Percentiles rank a stretch among this genome's conserved stretches.
These are phyloP conservation scores for Phasia obesa DNA, from an alignment of 2,888 invertebrate genomes.

Conservation along the genomic window DNA sequence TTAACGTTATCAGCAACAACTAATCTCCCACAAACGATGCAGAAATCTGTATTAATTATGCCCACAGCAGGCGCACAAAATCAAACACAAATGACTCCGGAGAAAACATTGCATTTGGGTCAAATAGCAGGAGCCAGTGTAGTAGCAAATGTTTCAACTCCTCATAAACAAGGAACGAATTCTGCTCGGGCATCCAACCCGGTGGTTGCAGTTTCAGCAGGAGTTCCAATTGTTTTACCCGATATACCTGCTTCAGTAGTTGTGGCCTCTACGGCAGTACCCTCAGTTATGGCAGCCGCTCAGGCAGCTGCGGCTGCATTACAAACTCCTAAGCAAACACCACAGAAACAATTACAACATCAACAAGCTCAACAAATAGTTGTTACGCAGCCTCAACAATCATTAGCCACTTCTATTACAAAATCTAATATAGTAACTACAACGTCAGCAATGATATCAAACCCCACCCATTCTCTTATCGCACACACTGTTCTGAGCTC, in stretches of 20 bases:
- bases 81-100: conserved; percentile 11
- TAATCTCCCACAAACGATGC: conserved; percentile 32
- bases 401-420: conserved; percentile 35
- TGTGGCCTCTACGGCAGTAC: conserved; percentile 74
- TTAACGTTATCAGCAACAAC: neutral
- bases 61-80: conserved; percentile 51
- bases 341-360: conserved; percentile 55
- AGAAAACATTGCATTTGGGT: neutral
- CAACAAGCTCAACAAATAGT: conserved; percentile 44
- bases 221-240: conserved; percentile 77
- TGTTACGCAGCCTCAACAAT: conserved; percentile 22
- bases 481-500: conserved; percentile 30
- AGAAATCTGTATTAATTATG: conserved; percentile 56
- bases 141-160: conserved; percentile 30
- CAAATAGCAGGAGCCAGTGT: neutral
- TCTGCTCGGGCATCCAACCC: conserved; percentile 30
- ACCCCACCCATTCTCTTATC: conserved; percentile 51
- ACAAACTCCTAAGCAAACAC: conserved; percentile 70
- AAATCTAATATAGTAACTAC: conserved; percentile 34
- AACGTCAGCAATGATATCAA: conserved; percentile 36
- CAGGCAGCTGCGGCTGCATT: conserved; percentile 73
- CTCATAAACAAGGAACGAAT: conserved; percentile 35
- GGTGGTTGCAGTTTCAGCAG: conserved; percentile 61
- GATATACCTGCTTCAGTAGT: conserved; percentile 79
- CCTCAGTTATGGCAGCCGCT: conserved; percentile 73